A percentile compares a stretch with the other conserved stretches of the same genome.
phyloP scores from a whole-genome alignment of 1,140 invertebrate genomes.

The Andrena cerasifolii region DNA sequence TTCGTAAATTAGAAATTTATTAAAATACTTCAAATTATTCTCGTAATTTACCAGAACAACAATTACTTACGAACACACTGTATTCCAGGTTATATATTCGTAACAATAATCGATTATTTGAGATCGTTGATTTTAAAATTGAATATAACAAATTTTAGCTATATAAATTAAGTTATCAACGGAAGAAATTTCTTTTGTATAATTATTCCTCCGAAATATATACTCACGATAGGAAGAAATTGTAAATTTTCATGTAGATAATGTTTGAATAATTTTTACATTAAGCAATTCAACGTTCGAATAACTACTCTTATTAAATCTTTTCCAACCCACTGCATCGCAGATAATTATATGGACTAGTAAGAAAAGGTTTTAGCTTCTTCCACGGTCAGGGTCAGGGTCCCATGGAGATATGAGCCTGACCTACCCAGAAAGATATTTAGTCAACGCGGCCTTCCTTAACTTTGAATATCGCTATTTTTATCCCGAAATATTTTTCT shows the following conservation, averaged over 20 bases:
- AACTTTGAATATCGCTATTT: conserved; percentile 13
- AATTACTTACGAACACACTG: too few species aligned
- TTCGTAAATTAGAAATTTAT: too few species aligned
- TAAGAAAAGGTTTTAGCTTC: not conserved
- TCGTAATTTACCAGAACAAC: too few species aligned
- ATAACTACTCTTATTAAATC: not conserved
- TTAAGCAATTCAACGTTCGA: not conserved
- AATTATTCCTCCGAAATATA: too few species aligned
- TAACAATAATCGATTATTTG: not conserved
- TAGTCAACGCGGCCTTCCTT: not conserved
- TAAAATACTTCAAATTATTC: too few species aligned
- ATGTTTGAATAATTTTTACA: not conserved
- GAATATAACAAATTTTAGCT: not conserved
- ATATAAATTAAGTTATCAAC: too few species aligned
- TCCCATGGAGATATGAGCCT: not conserved
- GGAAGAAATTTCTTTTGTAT: too few species aligned
- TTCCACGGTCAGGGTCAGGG: not conserved
- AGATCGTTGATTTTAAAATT: not conserved
- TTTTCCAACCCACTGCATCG: not conserved
- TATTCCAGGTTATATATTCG: not conserved
- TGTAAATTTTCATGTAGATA: too few species aligned
- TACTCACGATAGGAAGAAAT: too few species aligned
- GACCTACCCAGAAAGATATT: not conserved
- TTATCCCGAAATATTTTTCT: conserved; percentile 5
- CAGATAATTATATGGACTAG: not conserved